Base-by-base conservation (phyloP, 2,113 vertebrate genomes). In the Ophthalmolycus amberensis region DNA sequence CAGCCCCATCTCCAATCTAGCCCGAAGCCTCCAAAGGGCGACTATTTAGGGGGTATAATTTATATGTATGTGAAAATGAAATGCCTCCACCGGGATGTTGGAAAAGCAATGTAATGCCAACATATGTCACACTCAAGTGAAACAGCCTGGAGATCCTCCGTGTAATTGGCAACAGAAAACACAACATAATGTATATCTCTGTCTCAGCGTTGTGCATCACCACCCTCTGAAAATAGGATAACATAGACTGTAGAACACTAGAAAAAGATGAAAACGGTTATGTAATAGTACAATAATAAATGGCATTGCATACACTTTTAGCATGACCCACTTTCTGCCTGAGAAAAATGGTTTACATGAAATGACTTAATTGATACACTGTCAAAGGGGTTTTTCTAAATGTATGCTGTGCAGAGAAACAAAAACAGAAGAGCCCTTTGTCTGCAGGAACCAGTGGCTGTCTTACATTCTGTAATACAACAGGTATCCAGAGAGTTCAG, bases 381-480 rank as follows among this genome's bases (percentile, higher is more conserved):
- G 75, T 75, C 76, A 78, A 62, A 71, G 9, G 27, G 58, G 14
- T 60, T 34, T 70, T 71, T 1, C 59, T 27, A 0, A 54, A 74
- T 37, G 38, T 29, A 20, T 50, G n/a, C 38, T 52, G 60, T 62
- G 60, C 67, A 52, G 52, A 68, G 48, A 60, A 37, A 81, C 25
- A 70, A 68, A 78, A 80, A 85, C 63, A 77, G 60, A 83, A 50
- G 12, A 22, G 65, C 66, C 50, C 42, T 88, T 92, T 91, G 90
- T 93, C 83, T 91, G 82, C 81, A 70, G 79, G 86, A 59, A 73
- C 69, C 83, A 60, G 22, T 15, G 70, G 68, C 72, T 87, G 84
- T 83, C 80, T 29, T 79, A 84, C 80, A 80, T 85, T 85, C 52
- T 87, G 87, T 88, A 89, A 82, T 89, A 90, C 90, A 90, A 84